phyloP scores from a whole-genome alignment of 1,140 invertebrate species.

The Nymphalis io region DNA sequence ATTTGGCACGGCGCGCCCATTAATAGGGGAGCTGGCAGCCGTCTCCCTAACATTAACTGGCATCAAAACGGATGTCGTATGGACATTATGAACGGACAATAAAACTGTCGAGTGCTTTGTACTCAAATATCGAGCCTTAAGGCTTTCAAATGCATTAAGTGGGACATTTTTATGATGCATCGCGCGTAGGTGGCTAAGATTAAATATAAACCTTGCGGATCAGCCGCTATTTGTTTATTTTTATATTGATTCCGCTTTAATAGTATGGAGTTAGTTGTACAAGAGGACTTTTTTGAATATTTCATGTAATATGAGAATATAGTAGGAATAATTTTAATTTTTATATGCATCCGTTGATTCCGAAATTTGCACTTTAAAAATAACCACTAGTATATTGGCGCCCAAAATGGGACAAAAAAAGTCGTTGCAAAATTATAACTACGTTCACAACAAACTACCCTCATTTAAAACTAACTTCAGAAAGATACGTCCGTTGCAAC shows the following conservation, averaged over 20 bases:
- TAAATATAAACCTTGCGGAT: background rate
- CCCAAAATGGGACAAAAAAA: constrained; percentile 47
- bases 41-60: constrained; percentile 62
- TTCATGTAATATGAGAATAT: too few species aligned
- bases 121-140: constrained; percentile 54
- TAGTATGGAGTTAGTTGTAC: too few species aligned
- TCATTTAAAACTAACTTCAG: constrained; percentile 21
- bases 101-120: constrained; percentile 64
- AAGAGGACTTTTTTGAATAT: too few species aligned
- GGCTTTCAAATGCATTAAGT: constrained; percentile 36
- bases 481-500: constrained; percentile 27
- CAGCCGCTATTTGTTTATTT: background rate
- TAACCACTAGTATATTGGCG: constrained; percentile 40
- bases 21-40: constrained; percentile 66
- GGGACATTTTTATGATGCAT: constrained; percentile 24
- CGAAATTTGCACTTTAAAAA: too few species aligned
- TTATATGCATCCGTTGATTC: too few species aligned
- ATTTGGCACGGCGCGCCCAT: constrained; percentile 69
- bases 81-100: constrained; percentile 72
- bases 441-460: constrained; percentile 12
- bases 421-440: background rate
- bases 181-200: background rate
- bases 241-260: background rate
- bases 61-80: constrained; percentile 73
- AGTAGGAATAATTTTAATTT: too few species aligned